A percentile compares a stretch with the other conserved stretches of the same genome.
Conservation (phyloP, 2,113 vertebrate genomes). For the Ahaetulla prasina region DNA sequence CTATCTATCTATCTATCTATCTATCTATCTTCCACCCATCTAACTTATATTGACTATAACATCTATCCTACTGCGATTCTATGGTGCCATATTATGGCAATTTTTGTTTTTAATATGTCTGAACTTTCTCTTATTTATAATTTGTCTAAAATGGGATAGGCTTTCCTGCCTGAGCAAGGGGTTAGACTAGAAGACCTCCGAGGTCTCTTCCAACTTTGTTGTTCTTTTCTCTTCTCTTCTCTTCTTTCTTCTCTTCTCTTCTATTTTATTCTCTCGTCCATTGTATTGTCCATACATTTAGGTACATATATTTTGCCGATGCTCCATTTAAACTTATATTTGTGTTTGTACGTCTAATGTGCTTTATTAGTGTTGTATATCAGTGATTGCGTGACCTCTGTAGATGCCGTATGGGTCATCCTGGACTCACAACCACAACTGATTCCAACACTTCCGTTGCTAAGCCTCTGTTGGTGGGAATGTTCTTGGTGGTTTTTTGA, state of each 20-base stretch:
- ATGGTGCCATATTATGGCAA: not conserved
- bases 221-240: too few relatives aligned
- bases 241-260: too few relatives aligned
- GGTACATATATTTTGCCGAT: not conserved
- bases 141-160: too few relatives aligned
- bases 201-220: too few relatives aligned
- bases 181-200: too few relatives aligned
- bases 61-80: not conserved
- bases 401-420: not conserved
- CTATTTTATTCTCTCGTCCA: too few relatives aligned
- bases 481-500: not conserved
- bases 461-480: not conserved
- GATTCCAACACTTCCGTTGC: not conserved
- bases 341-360: not conserved
- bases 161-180: too few relatives aligned
- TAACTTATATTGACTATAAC: not conserved
- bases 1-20: too few relatives aligned
- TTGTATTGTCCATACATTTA: too few relatives aligned
- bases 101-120: not conserved
- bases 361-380: not conserved
- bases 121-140: too few relatives aligned
- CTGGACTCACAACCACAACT: not conserved
- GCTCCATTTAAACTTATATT: not conserved
- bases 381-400: not conserved
- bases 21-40: too few relatives aligned